Conservation (phyloP, 1,140 invertebrate species). For the Ostrea edulis region DNA sequence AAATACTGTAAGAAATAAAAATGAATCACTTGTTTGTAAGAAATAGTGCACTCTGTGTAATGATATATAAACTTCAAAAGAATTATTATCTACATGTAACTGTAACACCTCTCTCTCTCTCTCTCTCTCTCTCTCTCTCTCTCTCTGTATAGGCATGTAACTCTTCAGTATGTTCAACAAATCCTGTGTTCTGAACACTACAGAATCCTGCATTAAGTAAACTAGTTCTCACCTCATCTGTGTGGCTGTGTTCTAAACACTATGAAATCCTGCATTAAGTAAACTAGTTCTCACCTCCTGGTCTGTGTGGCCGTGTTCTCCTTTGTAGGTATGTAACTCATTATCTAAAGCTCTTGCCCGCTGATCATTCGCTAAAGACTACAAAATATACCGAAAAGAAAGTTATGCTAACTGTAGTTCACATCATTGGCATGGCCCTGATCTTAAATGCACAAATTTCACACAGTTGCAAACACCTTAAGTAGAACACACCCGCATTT, state of each 20-base stretch:
- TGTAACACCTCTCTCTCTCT: too few relatives aligned
- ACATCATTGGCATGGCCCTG: too few relatives aligned
- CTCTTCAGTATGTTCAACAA: background rate
- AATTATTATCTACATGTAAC: background rate
- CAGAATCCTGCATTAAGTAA: too few relatives aligned
- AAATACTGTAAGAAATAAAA: slow-evolving; percentile 60
- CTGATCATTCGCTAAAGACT: slow-evolving; percentile 73
- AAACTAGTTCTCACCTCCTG: slow-evolving; percentile 65
- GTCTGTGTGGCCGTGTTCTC: slow-evolving; percentile 74
- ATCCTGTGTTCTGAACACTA: too few relatives aligned
- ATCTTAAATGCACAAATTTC: too few relatives aligned
- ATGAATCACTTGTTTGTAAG: background rate
- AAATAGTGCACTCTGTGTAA: background rate
- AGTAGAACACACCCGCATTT: too few relatives aligned
- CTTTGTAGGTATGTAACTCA: slow-evolving; percentile 72
- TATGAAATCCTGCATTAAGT: too few relatives aligned
- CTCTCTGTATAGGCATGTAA: background rate
- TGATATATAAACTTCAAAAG: background rate
- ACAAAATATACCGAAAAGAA: slow-evolving; percentile 40
- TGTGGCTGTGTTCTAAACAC: slow-evolving; percentile 74
- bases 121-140: too few relatives aligned
- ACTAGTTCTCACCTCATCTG: slow-evolving; percentile 70
- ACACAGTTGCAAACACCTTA: too few relatives aligned
- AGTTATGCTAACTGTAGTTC: too few relatives aligned
- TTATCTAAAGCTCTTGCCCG: slow-evolving; percentile 69